Conservation (phyloP, 2,888 invertebrate genomes). For the Julus scandinavius region DNA sequence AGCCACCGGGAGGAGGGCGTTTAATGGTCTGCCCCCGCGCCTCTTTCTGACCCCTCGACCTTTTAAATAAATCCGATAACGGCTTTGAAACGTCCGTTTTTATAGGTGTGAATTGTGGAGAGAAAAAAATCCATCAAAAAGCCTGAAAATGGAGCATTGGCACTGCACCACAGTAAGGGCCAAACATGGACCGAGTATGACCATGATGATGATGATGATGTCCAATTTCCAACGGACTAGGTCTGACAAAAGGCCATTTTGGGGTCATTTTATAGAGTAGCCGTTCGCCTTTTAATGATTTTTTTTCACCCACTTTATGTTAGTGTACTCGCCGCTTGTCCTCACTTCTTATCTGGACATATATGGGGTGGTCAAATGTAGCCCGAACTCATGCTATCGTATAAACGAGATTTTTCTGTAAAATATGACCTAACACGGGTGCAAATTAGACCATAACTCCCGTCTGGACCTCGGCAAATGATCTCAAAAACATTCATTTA, state of each 20-base stretch:
- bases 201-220: not conserved
- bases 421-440: slow-evolving; percentile 33
- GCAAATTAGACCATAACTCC: slow-evolving; percentile 25
- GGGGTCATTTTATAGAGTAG: slow-evolving; percentile 16
- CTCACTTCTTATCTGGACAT: slow-evolving; percentile 10
- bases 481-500: slow-evolving; percentile 27
- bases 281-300: slow-evolving; percentile 13
- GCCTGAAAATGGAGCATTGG: no score
- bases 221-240: not conserved
- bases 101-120: not conserved
- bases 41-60: not conserved
- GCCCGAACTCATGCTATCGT: not conserved
- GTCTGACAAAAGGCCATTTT: not conserved
- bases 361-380: not conserved
- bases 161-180: no score
- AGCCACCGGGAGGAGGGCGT: not conserved
- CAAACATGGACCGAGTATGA: not conserved
- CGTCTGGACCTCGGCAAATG: not conserved
- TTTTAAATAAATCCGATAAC: slow-evolving; percentile 24
- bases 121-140: not conserved
- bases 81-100: slow-evolving; percentile 21
- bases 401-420: slow-evolving; percentile 17
- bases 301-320: no score
- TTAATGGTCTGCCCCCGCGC: no score
- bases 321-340: not conserved